These are phyloP conservation scores for Spisula solida DNA, from an alignment of 2,888 invertebrate species.

Conservation along the genomic window DNA sequence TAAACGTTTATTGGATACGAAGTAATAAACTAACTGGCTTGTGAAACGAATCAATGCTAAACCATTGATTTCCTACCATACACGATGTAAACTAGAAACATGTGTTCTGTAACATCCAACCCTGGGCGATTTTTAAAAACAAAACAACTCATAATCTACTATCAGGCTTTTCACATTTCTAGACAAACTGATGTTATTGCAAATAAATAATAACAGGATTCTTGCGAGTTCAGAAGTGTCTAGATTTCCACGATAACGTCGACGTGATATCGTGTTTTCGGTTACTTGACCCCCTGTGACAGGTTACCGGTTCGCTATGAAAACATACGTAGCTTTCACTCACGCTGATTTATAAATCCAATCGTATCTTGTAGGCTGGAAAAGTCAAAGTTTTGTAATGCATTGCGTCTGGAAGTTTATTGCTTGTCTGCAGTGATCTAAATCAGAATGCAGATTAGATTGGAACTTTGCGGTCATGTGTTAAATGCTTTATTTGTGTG, in stretches of 20 bases:
- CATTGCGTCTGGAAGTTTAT: slow-evolving; percentile 4
- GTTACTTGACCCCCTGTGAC: slow-evolving; percentile 11
- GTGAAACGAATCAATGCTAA: neutral
- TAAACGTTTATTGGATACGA: slow-evolving; percentile 19
- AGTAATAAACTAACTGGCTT: neutral
- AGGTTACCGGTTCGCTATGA: neutral
- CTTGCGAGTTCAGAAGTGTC: neutral
- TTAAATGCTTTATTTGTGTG: no score
- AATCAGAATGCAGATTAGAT: neutral
- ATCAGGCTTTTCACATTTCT: slow-evolving; percentile 6
- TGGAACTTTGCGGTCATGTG: neutral
- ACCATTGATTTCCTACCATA: slow-evolving; percentile 37
- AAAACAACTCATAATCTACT: neutral
- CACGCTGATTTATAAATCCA: neutral
- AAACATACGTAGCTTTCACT: neutral
- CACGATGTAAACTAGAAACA: slow-evolving; percentile 32
- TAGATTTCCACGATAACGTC: neutral
- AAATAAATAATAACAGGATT: slow-evolving; percentile 20
- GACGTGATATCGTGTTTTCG: neutral
- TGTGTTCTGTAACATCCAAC: neutral
- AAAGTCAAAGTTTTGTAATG: neutral
- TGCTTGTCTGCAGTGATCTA: neutral
- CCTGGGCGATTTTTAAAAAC: neutral
- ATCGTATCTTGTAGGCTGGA: neutral
- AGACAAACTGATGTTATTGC: slow-evolving; percentile 24